phyloP scores from a whole-genome alignment of 2,113 vertebrate genomes.

The Hemichromis elongatus region DNA sequence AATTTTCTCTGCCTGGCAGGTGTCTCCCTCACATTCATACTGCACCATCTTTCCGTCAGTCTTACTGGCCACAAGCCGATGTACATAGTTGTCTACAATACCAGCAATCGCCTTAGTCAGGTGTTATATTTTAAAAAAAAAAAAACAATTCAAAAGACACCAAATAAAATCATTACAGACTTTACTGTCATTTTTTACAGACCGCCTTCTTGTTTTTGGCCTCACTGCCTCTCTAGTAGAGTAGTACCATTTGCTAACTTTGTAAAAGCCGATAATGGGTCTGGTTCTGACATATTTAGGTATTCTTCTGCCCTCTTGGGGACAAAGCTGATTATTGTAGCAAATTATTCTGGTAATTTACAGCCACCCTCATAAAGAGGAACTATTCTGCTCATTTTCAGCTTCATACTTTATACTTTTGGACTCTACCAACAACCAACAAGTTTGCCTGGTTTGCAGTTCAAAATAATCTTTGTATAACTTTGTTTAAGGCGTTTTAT shows the following conservation, averaged over 20 bases:
- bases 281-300: background rate
- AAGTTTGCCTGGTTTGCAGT: background rate
- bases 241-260: background rate
- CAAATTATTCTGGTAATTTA: background rate
- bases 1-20: constrained; percentile 95
- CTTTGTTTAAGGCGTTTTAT: background rate
- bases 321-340: background rate
- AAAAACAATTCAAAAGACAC: background rate
- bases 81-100: constrained; percentile 92
- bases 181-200: background rate
- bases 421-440: background rate
- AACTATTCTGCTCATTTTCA: background rate
- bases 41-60: constrained; percentile 97
- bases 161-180: background rate
- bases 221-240: background rate
- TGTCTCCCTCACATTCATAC: constrained; percentile 96
- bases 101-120: background rate
- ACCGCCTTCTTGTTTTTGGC: background rate
- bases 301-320: constrained; percentile 13
- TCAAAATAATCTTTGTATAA: background rate
- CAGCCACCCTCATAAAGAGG: background rate
- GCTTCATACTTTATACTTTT: background rate
- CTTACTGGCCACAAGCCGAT: constrained; percentile 96
- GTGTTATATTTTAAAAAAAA: background rate
- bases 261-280: background rate